A percentile compares a stretch with the other conserved stretches of the same genome.
Evolutionary conservation across 2,797 vertebrate genomes (phyloP).

Genomic region (Cetoscarus ocellatus): DNA sequence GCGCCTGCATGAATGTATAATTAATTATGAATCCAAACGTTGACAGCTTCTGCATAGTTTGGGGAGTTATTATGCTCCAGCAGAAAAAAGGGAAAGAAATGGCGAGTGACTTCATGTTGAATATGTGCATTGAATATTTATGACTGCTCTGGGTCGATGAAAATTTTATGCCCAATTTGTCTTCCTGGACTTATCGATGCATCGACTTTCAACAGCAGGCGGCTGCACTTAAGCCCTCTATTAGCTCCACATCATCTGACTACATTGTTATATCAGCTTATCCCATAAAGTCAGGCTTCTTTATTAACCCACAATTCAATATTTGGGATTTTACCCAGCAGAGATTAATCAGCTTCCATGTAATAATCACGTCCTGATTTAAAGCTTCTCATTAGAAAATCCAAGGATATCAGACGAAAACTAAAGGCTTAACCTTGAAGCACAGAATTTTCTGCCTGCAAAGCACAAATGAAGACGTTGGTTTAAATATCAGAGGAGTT

Average conservation of each 20-base stretch:
- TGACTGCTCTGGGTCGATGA: conserved; percentile 29
- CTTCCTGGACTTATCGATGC: conserved; percentile 26
- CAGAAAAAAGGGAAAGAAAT: not conserved
- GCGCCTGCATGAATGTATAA: conserved; percentile 13
- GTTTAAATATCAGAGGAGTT: not conserved
- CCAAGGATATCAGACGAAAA: not conserved
- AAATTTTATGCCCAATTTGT: conserved; percentile 50
- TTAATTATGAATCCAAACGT: conserved; percentile 1
- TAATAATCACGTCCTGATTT: not conserved
- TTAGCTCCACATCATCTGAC: conserved; percentile 4
- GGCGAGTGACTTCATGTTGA: not conserved
- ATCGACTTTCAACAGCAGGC: conserved; percentile 15
- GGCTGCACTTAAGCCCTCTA: conserved; percentile 13
- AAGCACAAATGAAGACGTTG: conserved; percentile 15
- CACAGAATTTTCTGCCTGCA: conserved; percentile 5
- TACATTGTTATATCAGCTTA: not conserved
- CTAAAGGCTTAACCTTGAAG: not conserved
- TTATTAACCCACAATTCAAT: not conserved
- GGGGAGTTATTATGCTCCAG: conserved; percentile 28
- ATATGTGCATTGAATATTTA: conserved; percentile 52
- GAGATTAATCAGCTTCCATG: not conserved
- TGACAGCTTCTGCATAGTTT: not conserved
- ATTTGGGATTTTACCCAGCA: not conserved
- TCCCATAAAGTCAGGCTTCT: not conserved
- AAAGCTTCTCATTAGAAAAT: not conserved